A percentile compares a stretch with the other conserved stretches of the same genome.
These are phyloP conservation scores for Mormyrops attenuatus DNA, from an alignment of 2,797 vertebrate species.

Conservation along the genomic window DNA sequence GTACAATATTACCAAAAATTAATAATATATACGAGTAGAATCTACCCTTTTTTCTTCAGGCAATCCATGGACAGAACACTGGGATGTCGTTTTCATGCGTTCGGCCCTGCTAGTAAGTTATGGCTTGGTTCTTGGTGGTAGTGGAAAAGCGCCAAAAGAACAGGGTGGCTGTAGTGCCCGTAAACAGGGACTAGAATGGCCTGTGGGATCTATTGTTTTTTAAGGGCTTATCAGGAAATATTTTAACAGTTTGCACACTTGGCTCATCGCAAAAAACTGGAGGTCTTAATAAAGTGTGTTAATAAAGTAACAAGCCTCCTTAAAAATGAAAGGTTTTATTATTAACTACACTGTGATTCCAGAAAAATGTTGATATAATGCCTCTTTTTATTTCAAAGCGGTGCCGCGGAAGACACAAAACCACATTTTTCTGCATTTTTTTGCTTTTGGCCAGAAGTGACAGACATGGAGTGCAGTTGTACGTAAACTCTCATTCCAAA, in stretches of 20 bases:
- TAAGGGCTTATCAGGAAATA: background rate
- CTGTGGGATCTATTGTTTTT: background rate
- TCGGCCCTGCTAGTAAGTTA: background rate
- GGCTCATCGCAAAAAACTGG: background rate
- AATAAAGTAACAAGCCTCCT: background rate
- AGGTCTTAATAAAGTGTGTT: background rate
- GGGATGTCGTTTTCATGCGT: background rate
- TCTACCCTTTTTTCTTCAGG: background rate
- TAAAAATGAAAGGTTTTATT: constrained; percentile 7
- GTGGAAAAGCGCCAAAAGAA: background rate
- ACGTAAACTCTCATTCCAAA: background rate
- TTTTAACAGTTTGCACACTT: background rate
- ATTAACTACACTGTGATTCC: constrained; percentile 24
- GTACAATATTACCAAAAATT: background rate
- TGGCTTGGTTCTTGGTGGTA: background rate
- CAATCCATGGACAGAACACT: background rate
- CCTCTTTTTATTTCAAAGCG: constrained; percentile 48
- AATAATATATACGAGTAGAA: background rate
- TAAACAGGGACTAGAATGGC: background rate
- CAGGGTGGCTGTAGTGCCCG: background rate
- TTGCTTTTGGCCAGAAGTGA: constrained; percentile 51
- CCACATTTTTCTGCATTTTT: constrained; percentile 41
- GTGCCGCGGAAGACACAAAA: constrained; percentile 50
- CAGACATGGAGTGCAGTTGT: constrained; percentile 47
- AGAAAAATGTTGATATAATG: constrained; percentile 40